Percentiles rank a stretch among this genome's conserved stretches.
These are phyloP conservation scores for Erythrocercus mccallii DNA, from an alignment of 2,113 vertebrate genomes.

Conservation along the genomic window DNA sequence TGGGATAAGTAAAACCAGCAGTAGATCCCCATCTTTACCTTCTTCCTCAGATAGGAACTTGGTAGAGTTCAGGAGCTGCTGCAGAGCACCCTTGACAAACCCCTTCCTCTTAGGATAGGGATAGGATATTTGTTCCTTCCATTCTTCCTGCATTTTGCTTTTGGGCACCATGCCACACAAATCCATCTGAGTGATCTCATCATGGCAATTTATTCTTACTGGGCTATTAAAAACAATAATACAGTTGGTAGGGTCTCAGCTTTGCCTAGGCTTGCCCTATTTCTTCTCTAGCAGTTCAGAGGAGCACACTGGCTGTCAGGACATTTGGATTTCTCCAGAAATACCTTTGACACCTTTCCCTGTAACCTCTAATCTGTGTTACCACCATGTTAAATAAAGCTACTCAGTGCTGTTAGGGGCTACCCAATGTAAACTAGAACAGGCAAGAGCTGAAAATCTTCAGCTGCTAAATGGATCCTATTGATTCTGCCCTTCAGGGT, in stretches of 20 bases:
- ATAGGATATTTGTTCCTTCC: neutral
- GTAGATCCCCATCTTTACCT: neutral
- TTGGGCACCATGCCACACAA: neutral
- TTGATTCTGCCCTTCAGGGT: neutral
- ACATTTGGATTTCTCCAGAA: neutral
- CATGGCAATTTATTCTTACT: neutral
- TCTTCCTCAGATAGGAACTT: neutral
- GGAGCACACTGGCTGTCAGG: neutral
- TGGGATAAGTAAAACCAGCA: neutral
- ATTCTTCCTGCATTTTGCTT: neutral
- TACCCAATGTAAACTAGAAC: neutral
- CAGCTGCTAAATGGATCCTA: neutral
- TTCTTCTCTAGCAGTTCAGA: neutral
- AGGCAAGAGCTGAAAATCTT: neutral
- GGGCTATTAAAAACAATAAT: neutral
- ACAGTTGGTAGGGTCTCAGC: neutral
- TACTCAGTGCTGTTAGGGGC: neutral
- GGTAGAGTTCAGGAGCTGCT: fast-evolving
- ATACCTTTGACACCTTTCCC: neutral
- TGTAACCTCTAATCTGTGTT: neutral
- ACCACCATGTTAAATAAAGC: neutral
- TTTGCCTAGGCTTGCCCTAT: neutral
- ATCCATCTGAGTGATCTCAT: neutral
- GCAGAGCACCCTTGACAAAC: neutral
- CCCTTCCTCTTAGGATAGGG: neutral